Base-by-base conservation (phyloP, 2,113 vertebrate genomes). In the Gnathochromis pfefferi region DNA sequence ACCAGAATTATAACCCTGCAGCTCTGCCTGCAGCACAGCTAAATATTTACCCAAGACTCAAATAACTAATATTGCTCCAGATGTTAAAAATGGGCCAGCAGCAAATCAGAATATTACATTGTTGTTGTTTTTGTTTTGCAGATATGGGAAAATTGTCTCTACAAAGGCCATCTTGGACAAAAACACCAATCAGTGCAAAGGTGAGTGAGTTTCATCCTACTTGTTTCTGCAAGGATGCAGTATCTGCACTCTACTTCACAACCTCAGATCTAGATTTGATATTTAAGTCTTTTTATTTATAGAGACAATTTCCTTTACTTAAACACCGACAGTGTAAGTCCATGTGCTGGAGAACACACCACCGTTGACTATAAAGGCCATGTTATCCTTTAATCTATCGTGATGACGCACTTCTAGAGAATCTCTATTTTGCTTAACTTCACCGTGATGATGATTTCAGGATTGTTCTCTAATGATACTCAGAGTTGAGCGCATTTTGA, bases 161-260 rank as follows among this genome's bases (percentile, higher is more conserved):
- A 99, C 98, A 88, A 99, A 99, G 97, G 98, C 98, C 96, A 99
- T 99, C 95, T 97, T 99, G 92, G 98, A 99, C 97, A 99, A 99
- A 97, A 99, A 99, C 96, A 99, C 98, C 58, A 99, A 99, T 97
- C 98, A 99, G 86, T 99, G 98, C 95, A 99, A 99, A 99, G 98
- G 98, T 99, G 97, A 95, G 96, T 90, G 55, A 88, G 23, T 75
- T 83, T 75, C 33, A 19, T 4, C 2, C 49, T 51, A 68, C 81
- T 88, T 49, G 4, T 68, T 68, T 38, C 60, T 38, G 33, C 60
- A 38, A 21, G 60, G 33, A 51, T 84, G 19, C 19, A 17, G 7
- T 58, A 68, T 33, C 21, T 86, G 31, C 14, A 28, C 3, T 2
- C 21, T 54, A 31, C 26, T 54, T 65, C 65, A 47, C 38, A 85